Evolutionary conservation across 64 coral and sea anemone species (phyloP).

Genomic region (Stichodactyla helianthus): DNA sequence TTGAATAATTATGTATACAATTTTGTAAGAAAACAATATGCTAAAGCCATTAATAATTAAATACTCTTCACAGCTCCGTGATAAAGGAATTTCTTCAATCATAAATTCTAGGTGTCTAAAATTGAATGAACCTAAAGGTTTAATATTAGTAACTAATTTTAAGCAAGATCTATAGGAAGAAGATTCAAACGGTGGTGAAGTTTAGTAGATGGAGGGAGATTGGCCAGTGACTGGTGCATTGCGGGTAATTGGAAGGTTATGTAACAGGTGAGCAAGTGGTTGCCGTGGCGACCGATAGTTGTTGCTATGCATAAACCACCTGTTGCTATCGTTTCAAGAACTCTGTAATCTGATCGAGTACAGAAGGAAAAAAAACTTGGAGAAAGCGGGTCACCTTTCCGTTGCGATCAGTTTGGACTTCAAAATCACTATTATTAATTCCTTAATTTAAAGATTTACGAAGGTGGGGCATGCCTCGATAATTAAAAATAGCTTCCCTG

Average conservation of each 20-base stretch:
- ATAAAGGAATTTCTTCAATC: not conserved
- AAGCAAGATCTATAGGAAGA: not conserved
- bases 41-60: not conserved
- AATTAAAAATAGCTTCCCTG: too few relatives aligned
- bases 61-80: not conserved
- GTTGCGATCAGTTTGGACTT: too few relatives aligned
- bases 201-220: not conserved
- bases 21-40: not conserved
- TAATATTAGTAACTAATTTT: not conserved
- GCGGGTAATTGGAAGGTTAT: slow-evolving; percentile 19
- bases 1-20: not conserved
- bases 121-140: not conserved
- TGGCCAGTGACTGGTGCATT: not conserved
- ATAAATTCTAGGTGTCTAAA: not conserved
- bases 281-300: not conserved
- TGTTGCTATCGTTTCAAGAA: not conserved
- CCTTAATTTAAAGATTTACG: too few relatives aligned
- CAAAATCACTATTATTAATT: too few relatives aligned
- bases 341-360: too few relatives aligned
- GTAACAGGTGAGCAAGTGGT: not conserved
- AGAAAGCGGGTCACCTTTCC: too few relatives aligned
- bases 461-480: too few relatives aligned
- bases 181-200: not conserved
- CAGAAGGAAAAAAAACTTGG: too few relatives aligned
- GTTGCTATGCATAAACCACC: not conserved